Base-by-base conservation (phyloP, 2,113 vertebrate genomes). In the Clinocottus analis region DNA sequence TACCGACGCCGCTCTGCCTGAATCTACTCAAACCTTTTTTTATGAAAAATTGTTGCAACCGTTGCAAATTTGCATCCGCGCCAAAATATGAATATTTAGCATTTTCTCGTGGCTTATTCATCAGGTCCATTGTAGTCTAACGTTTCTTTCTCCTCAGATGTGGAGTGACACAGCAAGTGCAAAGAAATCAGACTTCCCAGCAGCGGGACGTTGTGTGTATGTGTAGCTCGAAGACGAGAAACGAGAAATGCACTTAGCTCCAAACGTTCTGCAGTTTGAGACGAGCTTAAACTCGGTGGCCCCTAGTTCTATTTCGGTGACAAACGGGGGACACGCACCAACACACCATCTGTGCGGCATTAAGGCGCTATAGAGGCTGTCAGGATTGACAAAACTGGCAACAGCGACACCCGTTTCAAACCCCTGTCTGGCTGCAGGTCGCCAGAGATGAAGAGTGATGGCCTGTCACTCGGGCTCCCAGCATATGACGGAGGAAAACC, bases 361-460 rank as follows among this genome's bases (percentile, higher is more conserved):
- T 89, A 91, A 86, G 53, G 69, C 45, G 71, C 80, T 29, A 82
- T 77, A 58, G 75, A 88, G 78, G 83, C 89, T 89, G 90, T 90
- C 85, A 78, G 73, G 91, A 89, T 91, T 94, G 92, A 94, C 91
- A 90, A 93, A 93, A 87, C 82, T 80, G 89, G 85, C 73, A 83
- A 75, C 86, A 56, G 79, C 85, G 41, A 90, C 90, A 91, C 86
- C 85, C 87, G 75, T 89, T 80, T 83, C 83, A 79, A 79, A 83
- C 87, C 80, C 83, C 75, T 87, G 87, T 77, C 89, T 87, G 87
- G 89, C 88, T 85, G 73, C 69, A 85, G 91, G 89, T 91, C 51
- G 83, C 83, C 62, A 84, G 65, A 91, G 89, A 92, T 92, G 90
- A 87, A 91, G 89, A 94, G 90, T 92, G 93, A 94, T 94, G 90